Evolutionary conservation across 2,888 invertebrate species (phyloP).

Genomic region (Drosophila greeni): DNA sequence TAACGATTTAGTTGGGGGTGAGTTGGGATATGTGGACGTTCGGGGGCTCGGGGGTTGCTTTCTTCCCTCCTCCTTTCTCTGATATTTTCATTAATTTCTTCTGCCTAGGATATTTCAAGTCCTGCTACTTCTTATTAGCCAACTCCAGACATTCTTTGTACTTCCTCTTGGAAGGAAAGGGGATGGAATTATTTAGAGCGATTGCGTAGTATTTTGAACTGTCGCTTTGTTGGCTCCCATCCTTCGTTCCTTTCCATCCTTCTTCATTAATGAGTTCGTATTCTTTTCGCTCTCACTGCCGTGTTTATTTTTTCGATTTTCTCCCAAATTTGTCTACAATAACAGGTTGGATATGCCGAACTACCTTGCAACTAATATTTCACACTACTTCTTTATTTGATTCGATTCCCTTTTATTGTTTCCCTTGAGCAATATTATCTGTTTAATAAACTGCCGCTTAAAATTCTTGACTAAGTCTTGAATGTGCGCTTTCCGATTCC

Average conservation of each 20-base stretch:
- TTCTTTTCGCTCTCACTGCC: neutral
- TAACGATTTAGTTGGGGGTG: constrained; percentile 25
- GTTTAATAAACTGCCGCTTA: constrained; percentile 57
- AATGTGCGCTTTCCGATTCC: neutral
- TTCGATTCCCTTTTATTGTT: neutral
- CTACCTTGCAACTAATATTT: neutral
- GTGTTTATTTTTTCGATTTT: neutral
- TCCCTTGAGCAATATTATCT: constrained; percentile 32
- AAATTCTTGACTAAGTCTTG: constrained; percentile 3
- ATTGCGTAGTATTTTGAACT: constrained; percentile 25
- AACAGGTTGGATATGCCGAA: neutral
- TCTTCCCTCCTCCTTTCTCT: constrained; percentile 18
- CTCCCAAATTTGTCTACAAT: neutral
- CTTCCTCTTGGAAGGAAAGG: neutral
- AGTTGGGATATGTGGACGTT: constrained; percentile 57
- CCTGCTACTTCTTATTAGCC: constrained; percentile 55
- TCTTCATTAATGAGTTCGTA: constrained; percentile 23
- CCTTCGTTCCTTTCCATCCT: constrained; percentile 1
- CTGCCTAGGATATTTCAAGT: constrained; percentile 53
- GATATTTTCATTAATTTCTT: constrained; percentile 64
- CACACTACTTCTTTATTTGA: neutral
- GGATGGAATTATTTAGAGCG: constrained; percentile 8
- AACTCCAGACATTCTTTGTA: constrained; percentile 39
- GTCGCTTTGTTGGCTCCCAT: constrained; percentile 22
- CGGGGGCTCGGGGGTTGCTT: constrained; percentile 32